Conservation (phyloP, 2,888 invertebrate species). For the Netelia inedita region DNA sequence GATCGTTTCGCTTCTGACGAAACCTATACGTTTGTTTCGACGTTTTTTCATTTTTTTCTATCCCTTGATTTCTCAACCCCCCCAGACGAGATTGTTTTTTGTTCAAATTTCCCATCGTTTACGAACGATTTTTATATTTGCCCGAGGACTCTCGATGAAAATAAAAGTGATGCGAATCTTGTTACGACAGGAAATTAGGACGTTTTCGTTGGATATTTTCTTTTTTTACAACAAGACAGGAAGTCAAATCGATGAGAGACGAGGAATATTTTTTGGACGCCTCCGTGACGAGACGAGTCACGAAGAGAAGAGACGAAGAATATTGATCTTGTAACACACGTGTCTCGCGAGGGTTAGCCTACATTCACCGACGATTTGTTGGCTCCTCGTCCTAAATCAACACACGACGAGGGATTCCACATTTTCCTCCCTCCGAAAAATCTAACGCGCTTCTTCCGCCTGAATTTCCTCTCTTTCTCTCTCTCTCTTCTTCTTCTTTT, state of each 20-base stretch:
- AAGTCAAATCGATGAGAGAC: not conserved
- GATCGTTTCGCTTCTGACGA: not conserved
- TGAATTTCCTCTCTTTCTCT: not conserved
- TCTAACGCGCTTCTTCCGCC: constrained; percentile 17
- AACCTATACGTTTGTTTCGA: not conserved
- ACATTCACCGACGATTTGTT: constrained; percentile 74
- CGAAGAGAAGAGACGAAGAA: constrained; percentile 68
- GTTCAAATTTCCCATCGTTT: no score
- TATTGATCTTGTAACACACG: constrained; percentile 79
- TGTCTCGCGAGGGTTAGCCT: constrained; percentile 74
- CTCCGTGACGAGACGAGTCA: not conserved
- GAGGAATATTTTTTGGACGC: not conserved
- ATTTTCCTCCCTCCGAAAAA: constrained; percentile 19
- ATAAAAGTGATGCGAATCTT: not conserved
- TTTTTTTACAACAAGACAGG: not conserved
- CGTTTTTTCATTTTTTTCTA: not conserved
- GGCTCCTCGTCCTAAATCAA: constrained; percentile 80
- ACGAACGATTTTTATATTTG: no score
- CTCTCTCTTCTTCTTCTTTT: constrained; percentile 11
- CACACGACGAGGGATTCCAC: constrained; percentile 61
- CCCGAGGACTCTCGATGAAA: not conserved
- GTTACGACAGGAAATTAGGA: not conserved
- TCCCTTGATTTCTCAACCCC: no score
- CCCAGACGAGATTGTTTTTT: no score
- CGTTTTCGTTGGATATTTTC: not conserved